Evolutionary conservation across 2,113 vertebrate species (phyloP).

Genomic region (Stictonetta naevosa): DNA sequence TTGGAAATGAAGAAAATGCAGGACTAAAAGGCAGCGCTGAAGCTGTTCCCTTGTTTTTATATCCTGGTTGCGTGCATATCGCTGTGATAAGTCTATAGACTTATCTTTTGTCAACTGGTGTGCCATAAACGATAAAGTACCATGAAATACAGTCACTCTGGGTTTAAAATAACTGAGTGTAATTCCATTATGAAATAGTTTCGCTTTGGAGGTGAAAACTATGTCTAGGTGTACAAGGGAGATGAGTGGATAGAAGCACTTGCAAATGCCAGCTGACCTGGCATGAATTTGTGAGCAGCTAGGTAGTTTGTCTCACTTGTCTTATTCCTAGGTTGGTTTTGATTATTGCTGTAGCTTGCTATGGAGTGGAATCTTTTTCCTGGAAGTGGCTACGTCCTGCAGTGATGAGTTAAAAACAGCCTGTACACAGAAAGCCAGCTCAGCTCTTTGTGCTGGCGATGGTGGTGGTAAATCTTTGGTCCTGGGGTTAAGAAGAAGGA

Average conservation of each 20-base stretch:
- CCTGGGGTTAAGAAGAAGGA: too few species aligned
- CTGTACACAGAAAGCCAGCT: not conserved
- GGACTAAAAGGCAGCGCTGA: not conserved
- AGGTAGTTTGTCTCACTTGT: too few species aligned
- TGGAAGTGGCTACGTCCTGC: too few species aligned
- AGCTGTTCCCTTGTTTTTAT: not conserved
- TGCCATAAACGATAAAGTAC: not conserved
- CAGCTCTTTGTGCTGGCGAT: too few species aligned
- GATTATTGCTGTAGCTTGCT: not conserved
- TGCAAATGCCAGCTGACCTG: not conserved
- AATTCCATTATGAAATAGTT: not conserved
- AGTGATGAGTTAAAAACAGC: not conserved
- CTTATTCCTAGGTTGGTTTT: too few species aligned
- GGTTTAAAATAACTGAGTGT: not conserved
- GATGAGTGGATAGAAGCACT: not conserved
- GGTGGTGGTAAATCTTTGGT: too few species aligned
- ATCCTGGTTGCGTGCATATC: not conserved
- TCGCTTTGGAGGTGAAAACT: not conserved
- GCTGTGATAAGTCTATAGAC: not conserved
- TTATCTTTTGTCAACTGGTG: not conserved
- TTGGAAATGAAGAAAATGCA: not conserved
- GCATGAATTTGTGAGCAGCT: not conserved
- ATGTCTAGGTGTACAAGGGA: too few species aligned
- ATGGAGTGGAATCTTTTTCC: not conserved
- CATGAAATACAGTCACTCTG: not conserved